Conservation (phyloP, 2,797 vertebrate genomes). For the Leucoraja ocellata region DNA sequence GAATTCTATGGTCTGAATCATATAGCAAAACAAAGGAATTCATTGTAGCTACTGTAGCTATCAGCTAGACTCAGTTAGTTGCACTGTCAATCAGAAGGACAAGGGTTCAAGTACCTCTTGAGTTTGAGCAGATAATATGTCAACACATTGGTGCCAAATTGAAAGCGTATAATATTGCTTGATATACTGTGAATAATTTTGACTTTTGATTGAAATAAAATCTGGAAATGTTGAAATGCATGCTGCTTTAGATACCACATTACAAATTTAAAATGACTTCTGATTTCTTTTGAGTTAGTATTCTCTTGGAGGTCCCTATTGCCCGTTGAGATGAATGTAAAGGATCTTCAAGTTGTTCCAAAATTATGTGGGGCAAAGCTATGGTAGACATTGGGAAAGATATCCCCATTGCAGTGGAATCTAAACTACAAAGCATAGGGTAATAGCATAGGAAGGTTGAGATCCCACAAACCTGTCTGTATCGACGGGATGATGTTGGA, state of each 20-base stretch:
- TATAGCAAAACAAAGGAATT: slow-evolving; percentile 8
- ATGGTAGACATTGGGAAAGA: too few species aligned
- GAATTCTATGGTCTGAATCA: slow-evolving; percentile 21
- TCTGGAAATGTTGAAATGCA: neutral
- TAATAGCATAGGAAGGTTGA: too few species aligned
- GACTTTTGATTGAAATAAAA: neutral
- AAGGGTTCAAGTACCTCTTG: neutral
- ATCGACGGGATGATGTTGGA: too few species aligned
- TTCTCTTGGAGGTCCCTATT: neutral
- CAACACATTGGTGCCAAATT: neutral
- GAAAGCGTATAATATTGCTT: neutral
- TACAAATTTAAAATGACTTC: neutral
- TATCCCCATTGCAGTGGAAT: too few species aligned
- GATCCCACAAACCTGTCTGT: too few species aligned
- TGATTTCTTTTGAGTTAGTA: neutral
- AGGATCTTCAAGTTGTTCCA: neutral
- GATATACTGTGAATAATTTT: neutral
- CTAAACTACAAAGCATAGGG: too few species aligned
- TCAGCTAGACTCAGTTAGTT: neutral
- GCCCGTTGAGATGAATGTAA: too few species aligned
- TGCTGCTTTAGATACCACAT: neutral
- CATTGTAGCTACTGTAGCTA: neutral
- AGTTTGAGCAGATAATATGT: neutral
- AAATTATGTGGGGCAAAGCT: neutral
- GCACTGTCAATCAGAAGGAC: neutral